Evolutionary conservation across 2,797 vertebrate species (phyloP), one percentile per base, ranked within the genome.

Genomic region (Microtus obscurus): DNA sequence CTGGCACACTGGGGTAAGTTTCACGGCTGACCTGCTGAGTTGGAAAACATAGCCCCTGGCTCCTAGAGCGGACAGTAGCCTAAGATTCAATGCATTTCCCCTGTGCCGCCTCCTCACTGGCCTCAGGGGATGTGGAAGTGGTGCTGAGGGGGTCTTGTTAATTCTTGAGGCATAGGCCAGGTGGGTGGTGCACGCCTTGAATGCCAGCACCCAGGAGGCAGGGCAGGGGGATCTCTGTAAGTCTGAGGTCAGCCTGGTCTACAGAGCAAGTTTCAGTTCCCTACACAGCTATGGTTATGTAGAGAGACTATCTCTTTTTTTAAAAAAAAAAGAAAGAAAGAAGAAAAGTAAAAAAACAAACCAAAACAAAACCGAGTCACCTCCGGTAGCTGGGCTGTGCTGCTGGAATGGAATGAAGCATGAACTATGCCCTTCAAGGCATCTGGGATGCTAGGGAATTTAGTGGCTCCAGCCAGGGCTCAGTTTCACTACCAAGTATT

Each of bases 1-100:
- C 99, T 56, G 99, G 99, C 37, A 6, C 91, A 1, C 96, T 99
- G 96, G 99, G 99, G 99, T 99, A 98, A 98, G 73, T 98, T 90
- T 63, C 69, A 88, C 3, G 7, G 73, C 48, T n/a, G 8, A 80
- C 17, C 2, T 40, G 11, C 29, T 79, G n/a, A 63, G 40, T n/a
- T 65, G 63, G 63, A 48, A 90, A 12, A 14, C 74, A 59, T 37
- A 43, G 59, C 23, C 25, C 27, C 4, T 5, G 45, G 11, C 10
- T 92, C 25, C 27, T 6, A 21, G 80, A 56, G 63, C 74, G 69
- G 37, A 61, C 56, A 56, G 63, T 79, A 65, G 37, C 65, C 56
- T 59, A 34, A 43, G 40, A 91, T 87, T 67, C 29, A 51, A 10
- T 67, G n/a, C 1, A 0, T 6, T n/a, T 37, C 51, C 65, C 71